Percentiles rank a stretch among this genome's conserved stretches.
These are phyloP conservation scores for Pardosa pseudoannulata DNA, from an alignment of 2,888 invertebrate species.

Conservation along the genomic window DNA sequence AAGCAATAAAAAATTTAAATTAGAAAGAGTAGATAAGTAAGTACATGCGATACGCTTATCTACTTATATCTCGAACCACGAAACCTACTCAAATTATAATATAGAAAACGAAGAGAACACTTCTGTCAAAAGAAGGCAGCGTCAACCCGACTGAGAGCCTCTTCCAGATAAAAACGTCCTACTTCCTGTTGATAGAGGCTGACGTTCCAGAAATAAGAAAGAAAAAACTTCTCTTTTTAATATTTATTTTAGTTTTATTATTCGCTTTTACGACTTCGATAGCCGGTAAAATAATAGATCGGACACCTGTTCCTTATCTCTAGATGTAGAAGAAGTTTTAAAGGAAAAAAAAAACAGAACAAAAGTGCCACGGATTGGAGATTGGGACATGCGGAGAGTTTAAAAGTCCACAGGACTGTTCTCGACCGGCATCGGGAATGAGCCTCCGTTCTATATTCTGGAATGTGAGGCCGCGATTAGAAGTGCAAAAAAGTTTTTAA, in stretches of 20 bases:
- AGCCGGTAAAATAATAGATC: not conserved
- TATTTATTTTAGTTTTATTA: not conserved
- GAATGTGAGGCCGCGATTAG: not conserved
- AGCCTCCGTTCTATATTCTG: not conserved
- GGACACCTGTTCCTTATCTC: slow-evolving; percentile 46
- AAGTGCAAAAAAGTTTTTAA: slow-evolving; percentile 11
- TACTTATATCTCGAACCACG: too few relatives aligned
- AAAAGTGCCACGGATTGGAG: not conserved
- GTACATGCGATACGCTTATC: not conserved
- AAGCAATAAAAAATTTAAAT: too few relatives aligned
- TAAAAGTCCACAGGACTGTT: not conserved
- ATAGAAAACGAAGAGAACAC: not conserved
- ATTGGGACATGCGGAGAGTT: not conserved
- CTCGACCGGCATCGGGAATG: not conserved
- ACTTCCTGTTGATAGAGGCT: slow-evolving; percentile 1
- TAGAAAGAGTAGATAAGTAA: too few relatives aligned
- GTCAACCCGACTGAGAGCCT: not conserved
- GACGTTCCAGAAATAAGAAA: too few relatives aligned
- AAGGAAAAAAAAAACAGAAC: not conserved
- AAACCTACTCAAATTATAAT: not conserved
- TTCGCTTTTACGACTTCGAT: not conserved
- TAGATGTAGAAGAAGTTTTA: slow-evolving; percentile 21
- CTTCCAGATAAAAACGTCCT: not conserved
- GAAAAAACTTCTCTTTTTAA: not conserved
- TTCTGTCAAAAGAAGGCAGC: not conserved